Conservation (phyloP, 2,113 vertebrate species). For the Apodemus speciosus region DNA sequence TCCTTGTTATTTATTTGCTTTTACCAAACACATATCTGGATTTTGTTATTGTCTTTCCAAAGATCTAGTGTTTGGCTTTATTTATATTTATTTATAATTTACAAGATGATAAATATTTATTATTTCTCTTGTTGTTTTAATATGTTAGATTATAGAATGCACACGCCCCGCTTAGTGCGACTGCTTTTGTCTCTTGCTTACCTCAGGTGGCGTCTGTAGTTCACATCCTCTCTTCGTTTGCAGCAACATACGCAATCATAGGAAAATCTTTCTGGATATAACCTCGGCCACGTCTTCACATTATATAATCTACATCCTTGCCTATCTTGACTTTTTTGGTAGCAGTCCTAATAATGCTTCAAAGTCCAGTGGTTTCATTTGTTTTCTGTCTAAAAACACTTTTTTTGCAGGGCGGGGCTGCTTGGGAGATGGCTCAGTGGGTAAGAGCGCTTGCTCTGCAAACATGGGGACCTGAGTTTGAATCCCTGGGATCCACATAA, state of each 20-base stretch:
- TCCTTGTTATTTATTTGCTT: neutral
- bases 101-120: neutral
- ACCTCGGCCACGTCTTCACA: neutral
- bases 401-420: neutral
- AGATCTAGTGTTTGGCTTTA: neutral
- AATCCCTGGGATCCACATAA: neutral
- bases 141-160: neutral
- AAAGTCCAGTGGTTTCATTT: neutral
- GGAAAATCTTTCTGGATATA: neutral
- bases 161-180: neutral
- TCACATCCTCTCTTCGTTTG: conserved; percentile 1
- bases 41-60: conserved; percentile 19
- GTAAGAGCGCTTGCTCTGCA: neutral
- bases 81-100: neutral
- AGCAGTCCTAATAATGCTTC: neutral
- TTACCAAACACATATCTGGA: neutral
- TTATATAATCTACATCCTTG: neutral
- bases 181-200: conserved; percentile 13
- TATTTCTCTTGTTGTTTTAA: conserved; percentile 1
- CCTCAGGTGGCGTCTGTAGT: neutral
- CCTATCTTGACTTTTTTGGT: neutral
- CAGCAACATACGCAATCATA: neutral
- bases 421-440: neutral
- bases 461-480: neutral
- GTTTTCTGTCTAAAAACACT: neutral